These are phyloP conservation scores for Caloenas nicobarica DNA, from an alignment of 2,113 vertebrate genomes.

Conservation along the genomic window DNA sequence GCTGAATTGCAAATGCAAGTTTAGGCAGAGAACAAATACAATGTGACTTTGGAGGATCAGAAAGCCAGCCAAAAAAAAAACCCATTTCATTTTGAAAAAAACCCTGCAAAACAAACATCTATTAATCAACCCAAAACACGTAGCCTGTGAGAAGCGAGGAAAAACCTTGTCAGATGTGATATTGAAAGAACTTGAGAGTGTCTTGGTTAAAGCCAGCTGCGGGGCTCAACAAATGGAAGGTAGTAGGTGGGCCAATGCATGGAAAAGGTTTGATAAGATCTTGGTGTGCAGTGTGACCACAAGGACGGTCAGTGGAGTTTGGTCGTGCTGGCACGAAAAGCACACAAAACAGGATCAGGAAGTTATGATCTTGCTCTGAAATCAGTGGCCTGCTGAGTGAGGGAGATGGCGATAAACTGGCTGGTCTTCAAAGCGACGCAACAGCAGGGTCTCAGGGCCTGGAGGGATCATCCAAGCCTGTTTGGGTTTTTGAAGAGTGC, in stretches of 20 bases:
- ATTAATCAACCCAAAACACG: neutral
- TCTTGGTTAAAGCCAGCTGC: neutral
- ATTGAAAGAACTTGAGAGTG: neutral
- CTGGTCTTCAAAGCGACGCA: neutral
- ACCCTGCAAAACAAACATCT: neutral
- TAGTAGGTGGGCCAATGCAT: neutral
- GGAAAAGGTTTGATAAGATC: neutral
- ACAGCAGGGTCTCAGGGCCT: neutral
- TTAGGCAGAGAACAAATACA: constrained; percentile 58
- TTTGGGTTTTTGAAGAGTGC: neutral
- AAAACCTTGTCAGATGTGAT: neutral
- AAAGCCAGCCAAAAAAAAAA: neutral
- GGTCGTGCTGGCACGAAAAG: neutral
- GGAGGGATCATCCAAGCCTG: neutral
- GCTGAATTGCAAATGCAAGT: constrained; percentile 63
- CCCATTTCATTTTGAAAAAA: neutral
- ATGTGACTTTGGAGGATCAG: constrained; percentile 50
- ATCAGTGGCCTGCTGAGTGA: neutral
- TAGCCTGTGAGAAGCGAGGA: neutral
- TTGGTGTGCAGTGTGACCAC: neutral
- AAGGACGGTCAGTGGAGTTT: neutral
- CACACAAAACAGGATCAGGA: neutral
- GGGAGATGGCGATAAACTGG: neutral
- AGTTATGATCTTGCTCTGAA: neutral
- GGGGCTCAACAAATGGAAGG: neutral